Evolutionary conservation across 2,113 vertebrate species (phyloP).

Genomic region (Oreochromis spilurus): DNA sequence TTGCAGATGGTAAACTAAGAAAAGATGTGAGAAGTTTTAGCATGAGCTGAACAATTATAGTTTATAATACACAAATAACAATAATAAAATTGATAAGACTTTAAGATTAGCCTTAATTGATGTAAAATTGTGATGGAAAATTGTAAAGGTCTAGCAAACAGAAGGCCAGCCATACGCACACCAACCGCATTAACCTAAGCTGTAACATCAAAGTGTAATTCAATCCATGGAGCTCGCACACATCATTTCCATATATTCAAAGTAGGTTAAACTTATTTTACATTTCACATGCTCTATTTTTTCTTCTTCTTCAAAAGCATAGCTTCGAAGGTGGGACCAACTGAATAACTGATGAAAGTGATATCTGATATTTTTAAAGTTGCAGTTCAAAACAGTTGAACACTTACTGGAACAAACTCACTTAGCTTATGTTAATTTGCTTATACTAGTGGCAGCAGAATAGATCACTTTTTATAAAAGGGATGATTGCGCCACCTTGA

Average conservation of each 20-base stretch:
- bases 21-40: not conserved
- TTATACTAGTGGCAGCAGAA: not conserved
- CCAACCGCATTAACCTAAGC: not conserved
- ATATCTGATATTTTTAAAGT: not conserved
- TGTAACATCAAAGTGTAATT: not conserved
- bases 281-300: not conserved
- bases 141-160: not conserved
- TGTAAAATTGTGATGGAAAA: not conserved
- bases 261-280: slow-evolving; percentile 17
- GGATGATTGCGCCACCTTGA: slow-evolving; percentile 23
- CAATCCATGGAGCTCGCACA: not conserved
- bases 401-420: not conserved
- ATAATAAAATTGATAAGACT: not conserved
- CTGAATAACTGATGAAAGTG: not conserved
- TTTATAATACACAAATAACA: not conserved
- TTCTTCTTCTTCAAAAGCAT: not conserved
- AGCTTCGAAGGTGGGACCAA: not conserved
- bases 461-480: not conserved
- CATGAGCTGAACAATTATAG: not conserved
- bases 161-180: not conserved
- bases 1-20: not conserved
- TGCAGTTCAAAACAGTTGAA: not conserved
- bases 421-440: not conserved
- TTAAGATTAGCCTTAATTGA: not conserved
- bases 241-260: slow-evolving; percentile 58